These are phyloP conservation scores for Diabrotica virgifera DNA, from an alignment of 1,140 invertebrate species.

Conservation along the genomic window DNA sequence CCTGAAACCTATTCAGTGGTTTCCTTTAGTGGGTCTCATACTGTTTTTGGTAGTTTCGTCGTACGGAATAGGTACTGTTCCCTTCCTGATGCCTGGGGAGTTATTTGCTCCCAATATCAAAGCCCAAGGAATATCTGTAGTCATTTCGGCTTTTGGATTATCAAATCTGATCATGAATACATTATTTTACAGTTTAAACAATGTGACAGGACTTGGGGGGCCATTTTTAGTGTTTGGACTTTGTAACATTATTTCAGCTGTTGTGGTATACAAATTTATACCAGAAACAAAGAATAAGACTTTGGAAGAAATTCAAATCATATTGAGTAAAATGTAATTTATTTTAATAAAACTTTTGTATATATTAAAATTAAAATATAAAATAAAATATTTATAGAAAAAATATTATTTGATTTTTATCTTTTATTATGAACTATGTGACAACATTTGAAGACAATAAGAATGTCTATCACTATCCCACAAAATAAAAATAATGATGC, in stretches of 20 bases:
- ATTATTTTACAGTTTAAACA: background rate
- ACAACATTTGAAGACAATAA: too few species aligned
- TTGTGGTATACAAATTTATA: background rate
- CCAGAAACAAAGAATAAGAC: background rate
- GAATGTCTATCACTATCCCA: too few species aligned
- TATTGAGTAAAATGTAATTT: background rate
- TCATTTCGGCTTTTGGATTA: slow-evolving; percentile 29
- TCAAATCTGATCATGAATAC: background rate
- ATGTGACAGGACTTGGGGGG: background rate
- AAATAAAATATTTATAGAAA: too few species aligned
- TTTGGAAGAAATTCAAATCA: background rate
- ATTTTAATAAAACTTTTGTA: too few species aligned
- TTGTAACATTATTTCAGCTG: background rate
- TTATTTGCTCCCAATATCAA: slow-evolving; percentile 41
- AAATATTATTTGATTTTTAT: too few species aligned
- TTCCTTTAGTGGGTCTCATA: slow-evolving; percentile 35
- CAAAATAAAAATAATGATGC: too few species aligned
- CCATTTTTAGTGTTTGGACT: background rate
- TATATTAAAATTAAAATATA: too few species aligned
- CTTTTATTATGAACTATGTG: too few species aligned
- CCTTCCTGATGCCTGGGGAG: slow-evolving; percentile 38
- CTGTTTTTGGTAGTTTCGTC: slow-evolving; percentile 28
- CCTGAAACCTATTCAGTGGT: slow-evolving; percentile 35
- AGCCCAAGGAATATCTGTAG: slow-evolving; percentile 32
- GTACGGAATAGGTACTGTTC: slow-evolving; percentile 32